Base-by-base conservation (phyloP, 2,888 invertebrate genomes). In the Nysson spinosus region DNA sequence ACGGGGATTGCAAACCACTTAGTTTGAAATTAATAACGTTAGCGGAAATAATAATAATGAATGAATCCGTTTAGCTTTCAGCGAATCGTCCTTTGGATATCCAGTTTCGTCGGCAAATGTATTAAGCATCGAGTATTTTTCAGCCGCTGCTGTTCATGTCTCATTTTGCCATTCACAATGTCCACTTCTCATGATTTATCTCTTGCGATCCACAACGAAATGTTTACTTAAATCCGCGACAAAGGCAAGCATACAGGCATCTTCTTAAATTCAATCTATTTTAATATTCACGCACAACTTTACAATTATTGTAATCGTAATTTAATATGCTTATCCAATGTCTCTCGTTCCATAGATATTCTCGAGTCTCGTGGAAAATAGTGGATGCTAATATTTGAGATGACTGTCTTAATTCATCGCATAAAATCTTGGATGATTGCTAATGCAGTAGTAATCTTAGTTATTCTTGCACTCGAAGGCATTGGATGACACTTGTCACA, bases 111-210 rank as follows among this genome's bases (percentile, higher is more conserved):
- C 40, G 35, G 22, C 30, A 26, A 17, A 30, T 24, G 40, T 12
- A 16, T 60, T 43, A 11, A 37, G 26, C 40, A 39, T 19, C 47
- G 39, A 24, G 35, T 12, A 28, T 63, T 50, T 40, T 39, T 52
- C 54, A 51, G 52, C 9, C 39, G 40, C 22, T 26, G 11, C 49
- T 14, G 30, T 47, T 62, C 62, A 28, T 51, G 58, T 65, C 54
- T 61, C 58, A 65, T 72, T 62, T 62, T 62, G 7, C 17, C 16
- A 9, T 26, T 14, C 40, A 11, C 7, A 14, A 16, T 24, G 19
- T 19, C 14, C 14, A 14, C 34, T 34, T 14, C 4, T 34, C 14
- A 9, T n/a, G 16, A 24, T 40, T 16, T 20, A 0, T 12, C 16
- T n/a, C n/a, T 7, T n/a, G n/a, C 34, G 9, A 14, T 34, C 4